Evolutionary conservation across 2,113 vertebrate genomes (phyloP).

Genomic region (Zapus hudsonius): DNA sequence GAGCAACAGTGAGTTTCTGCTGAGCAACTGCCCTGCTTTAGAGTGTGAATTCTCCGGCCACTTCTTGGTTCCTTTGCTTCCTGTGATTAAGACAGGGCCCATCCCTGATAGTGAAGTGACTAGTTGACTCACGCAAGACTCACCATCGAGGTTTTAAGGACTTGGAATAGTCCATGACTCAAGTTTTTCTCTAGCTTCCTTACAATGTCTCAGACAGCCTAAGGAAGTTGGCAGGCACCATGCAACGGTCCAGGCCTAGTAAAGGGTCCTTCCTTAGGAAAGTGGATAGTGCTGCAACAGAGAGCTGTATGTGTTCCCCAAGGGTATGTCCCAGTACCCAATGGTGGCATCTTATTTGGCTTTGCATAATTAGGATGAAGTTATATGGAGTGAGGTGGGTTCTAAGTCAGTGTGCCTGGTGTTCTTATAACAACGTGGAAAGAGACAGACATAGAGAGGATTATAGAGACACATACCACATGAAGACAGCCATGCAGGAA

Average conservation of each 20-base stretch:
- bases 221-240: background rate
- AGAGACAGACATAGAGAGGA: background rate
- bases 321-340: background rate
- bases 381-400: background rate
- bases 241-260: background rate
- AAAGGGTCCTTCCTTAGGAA: background rate
- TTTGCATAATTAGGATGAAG: background rate
- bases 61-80: background rate
- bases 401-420: background rate
- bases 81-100: background rate
- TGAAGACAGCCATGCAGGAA: background rate
- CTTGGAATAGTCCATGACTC: conserved; percentile 50
- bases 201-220: background rate
- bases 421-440: background rate
- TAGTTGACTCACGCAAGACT: conserved; percentile 53
- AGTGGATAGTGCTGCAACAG: rapidly evolving
- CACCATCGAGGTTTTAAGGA: conserved; percentile 32
- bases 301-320: background rate
- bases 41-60: background rate
- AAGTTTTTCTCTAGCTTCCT: conserved; percentile 32
- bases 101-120: background rate
- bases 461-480: rapidly evolving
- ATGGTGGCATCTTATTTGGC: background rate
- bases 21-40: background rate
- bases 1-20: background rate